These are phyloP conservation scores for Hirundichthys speculiger DNA, from an alignment of 2,113 vertebrate genomes.

Conservation along the genomic window DNA sequence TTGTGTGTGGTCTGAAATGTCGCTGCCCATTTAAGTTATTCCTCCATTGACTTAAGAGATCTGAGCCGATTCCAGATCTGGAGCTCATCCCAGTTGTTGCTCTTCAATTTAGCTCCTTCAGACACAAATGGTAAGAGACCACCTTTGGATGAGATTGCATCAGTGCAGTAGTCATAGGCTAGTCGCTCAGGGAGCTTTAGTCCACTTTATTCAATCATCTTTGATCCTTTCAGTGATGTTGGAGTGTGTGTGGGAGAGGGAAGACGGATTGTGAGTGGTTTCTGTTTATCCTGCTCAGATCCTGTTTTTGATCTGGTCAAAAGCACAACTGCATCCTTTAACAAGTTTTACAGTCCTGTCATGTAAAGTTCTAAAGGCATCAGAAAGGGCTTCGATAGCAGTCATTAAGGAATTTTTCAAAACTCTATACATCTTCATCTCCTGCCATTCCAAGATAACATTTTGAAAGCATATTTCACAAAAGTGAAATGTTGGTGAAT, in stretches of 20 bases:
- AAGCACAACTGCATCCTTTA: slow-evolving; percentile 12
- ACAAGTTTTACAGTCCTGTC: slow-evolving; percentile 1
- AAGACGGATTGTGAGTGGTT: slow-evolving; percentile 10
- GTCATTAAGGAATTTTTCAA: neutral
- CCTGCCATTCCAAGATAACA: neutral
- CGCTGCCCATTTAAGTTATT: neutral
- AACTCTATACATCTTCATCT: slow-evolving; percentile 4
- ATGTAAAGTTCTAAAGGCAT: slow-evolving; percentile 1
- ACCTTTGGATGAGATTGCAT: slow-evolving; percentile 26
- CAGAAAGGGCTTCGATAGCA: neutral
- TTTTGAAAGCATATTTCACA: slow-evolving; percentile 1
- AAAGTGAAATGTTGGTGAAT: neutral
- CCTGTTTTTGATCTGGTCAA: slow-evolving; percentile 16
- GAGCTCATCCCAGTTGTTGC: slow-evolving; percentile 25
- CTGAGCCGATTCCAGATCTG: slow-evolving; percentile 2
- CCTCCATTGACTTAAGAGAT: slow-evolving; percentile 17
- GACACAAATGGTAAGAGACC: slow-evolving; percentile 8
- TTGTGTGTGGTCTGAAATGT: slow-evolving; percentile 5
- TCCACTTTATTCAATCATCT: slow-evolving; percentile 50
- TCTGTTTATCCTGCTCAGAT: slow-evolving; percentile 14
- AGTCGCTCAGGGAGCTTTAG: slow-evolving; percentile 36
- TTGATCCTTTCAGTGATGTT: slow-evolving; percentile 25
- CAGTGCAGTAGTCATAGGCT: slow-evolving; percentile 21
- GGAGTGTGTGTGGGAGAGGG: neutral
- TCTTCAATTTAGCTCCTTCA: slow-evolving; percentile 24